Percentiles rank a stretch among this genome's conserved stretches.
phyloP scores from a whole-genome alignment of 2,888 invertebrate species.

The Lypha dubia region DNA sequence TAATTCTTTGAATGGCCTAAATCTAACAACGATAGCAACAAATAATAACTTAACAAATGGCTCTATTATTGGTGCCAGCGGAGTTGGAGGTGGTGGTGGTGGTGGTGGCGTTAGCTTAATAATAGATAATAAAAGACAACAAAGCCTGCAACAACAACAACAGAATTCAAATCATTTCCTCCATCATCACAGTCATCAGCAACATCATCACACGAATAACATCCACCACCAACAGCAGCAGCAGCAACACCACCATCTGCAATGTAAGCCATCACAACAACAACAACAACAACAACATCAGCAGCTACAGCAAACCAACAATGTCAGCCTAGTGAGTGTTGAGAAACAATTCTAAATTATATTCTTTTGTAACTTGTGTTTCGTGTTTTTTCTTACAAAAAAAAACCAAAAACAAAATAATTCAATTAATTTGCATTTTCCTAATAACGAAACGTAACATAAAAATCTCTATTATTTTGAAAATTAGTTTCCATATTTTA shows the following conservation, averaged over 20 bases:
- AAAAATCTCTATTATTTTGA: constrained; percentile 12
- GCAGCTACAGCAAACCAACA: constrained; percentile 65
- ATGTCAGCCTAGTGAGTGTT: constrained; percentile 83
- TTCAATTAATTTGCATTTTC: constrained; percentile 42
- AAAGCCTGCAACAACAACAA: constrained; percentile 73
- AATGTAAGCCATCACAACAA: constrained; percentile 35
- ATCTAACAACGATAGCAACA: constrained; percentile 54
- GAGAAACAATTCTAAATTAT: constrained; percentile 56
- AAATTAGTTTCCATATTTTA: constrained; percentile 22
- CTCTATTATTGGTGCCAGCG: constrained; percentile 15
- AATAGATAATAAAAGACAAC: constrained; percentile 57
- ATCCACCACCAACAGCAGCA: constrained; percentile 73
- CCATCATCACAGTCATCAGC: constrained; percentile 74
- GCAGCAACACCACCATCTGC: constrained; percentile 73
- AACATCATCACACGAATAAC: constrained; percentile 75
- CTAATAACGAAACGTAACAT: constrained; percentile 16
- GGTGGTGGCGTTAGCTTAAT: constrained; percentile 26
- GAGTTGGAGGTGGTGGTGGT: constrained; percentile 12
- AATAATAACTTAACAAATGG: constrained; percentile 61
- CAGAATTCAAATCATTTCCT: constrained; percentile 77
- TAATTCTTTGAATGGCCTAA: constrained; percentile 61
- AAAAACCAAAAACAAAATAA: too few relatives aligned
- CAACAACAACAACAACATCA: constrained; percentile 53
- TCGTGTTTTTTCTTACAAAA: constrained; percentile 7
- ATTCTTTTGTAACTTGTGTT: constrained; percentile 1